Conservation (phyloP, 2,888 invertebrate genomes). For the Aphrophora alni region DNA sequence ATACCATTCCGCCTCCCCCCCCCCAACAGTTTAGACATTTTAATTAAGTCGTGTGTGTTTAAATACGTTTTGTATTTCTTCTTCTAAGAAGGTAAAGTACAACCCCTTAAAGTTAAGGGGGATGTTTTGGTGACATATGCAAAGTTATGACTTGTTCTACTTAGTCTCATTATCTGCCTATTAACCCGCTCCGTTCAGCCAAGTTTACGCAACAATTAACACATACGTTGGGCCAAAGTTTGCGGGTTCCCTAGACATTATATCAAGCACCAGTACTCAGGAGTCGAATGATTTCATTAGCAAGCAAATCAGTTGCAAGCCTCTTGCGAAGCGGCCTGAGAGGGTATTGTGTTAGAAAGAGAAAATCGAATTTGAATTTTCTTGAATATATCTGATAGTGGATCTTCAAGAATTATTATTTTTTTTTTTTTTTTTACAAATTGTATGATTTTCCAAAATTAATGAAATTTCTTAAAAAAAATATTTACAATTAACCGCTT, state of each 20-base stretch:
- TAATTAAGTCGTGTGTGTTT: neutral
- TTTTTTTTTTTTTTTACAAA: too few species aligned
- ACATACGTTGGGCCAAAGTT: neutral
- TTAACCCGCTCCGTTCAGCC: neutral
- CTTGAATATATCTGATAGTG: too few species aligned
- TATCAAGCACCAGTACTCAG: neutral
- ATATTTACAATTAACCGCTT: too few species aligned
- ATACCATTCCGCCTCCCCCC: neutral
- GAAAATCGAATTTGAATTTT: too few species aligned
- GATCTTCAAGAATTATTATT: too few species aligned
- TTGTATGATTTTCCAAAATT: too few species aligned
- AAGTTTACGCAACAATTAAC: neutral
- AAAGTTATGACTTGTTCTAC: neutral
- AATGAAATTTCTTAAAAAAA: too few species aligned
- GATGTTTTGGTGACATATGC: neutral
- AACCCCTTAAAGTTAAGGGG: neutral
- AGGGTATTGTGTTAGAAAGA: too few species aligned
- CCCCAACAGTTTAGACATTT: neutral
- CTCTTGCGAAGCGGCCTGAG: too few species aligned
- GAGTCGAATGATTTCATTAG: neutral
- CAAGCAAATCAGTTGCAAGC: neutral
- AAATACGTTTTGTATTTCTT: neutral
- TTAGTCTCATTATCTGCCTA: neutral
- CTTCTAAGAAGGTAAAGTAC: neutral
- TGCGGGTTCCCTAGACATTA: neutral